Evolutionary conservation across 2,797 vertebrate genomes (phyloP), one percentile per base, ranked within the genome.

Genomic region (Parauchenoglanis ngamensis): DNA sequence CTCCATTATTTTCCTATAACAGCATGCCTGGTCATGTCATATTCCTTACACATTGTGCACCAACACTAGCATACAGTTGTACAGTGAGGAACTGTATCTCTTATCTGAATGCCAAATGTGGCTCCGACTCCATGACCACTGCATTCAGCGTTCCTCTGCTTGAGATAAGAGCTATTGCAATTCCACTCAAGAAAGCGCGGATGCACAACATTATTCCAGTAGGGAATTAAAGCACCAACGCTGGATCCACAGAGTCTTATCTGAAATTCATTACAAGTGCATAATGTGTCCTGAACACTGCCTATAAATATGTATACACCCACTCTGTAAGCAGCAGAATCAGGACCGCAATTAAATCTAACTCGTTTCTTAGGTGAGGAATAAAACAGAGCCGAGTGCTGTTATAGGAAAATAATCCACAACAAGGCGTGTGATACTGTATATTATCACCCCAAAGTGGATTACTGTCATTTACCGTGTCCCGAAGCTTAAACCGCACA

Each of bases 111-210:
- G 7, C 57, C 28, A 35, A 85, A 61, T 0, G 8, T 21, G 35
- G 54, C 44, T 23, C 54, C 13, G 23, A 72, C 78, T 73, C 15
- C n/a, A 31, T 75, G 57, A 68, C 85, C 65, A 79, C 78, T 78
- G 65, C 57, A 76, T 88, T 87, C 82, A 57, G 12, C n/a, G 77
- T 83, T 84, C 67, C 70, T 35, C 76, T 54, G 83, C 79, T 59
- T 61, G n/a, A 81, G 88, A 86, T 86, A 86, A 89, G 75, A 87
- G 83, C 80, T 44, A 65, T 88, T 84, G 82, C 59, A 7, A 86
- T 76, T 85, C 78, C 73, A 86, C 79, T 85, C 78, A 85, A 86
- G 83, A 56, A 88, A 87, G 85, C 59, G 84, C 68, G 70, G 86
- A 83, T 13, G 3, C 59, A 75, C 73, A 73, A 88, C 31, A 79